These are phyloP conservation scores for Bovichtus variegatus DNA, from an alignment of 2,797 vertebrate genomes.

Conservation along the genomic window DNA sequence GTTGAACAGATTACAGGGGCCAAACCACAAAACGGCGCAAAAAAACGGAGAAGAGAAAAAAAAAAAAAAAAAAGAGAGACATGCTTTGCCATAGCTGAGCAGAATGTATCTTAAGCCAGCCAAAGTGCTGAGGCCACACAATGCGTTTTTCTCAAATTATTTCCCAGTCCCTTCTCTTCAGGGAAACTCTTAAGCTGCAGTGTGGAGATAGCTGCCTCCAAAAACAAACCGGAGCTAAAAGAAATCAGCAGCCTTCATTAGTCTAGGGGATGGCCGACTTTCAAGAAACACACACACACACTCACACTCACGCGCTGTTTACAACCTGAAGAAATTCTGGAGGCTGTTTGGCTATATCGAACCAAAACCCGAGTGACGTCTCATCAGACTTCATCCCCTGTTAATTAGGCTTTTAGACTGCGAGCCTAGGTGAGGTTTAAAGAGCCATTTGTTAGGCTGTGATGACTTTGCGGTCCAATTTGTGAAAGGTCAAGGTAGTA, in stretches of 20 bases:
- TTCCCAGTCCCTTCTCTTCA: conserved; percentile 85
- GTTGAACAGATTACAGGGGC: conserved; percentile 78
- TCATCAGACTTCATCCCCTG: conserved; percentile 69
- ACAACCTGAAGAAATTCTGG: conserved; percentile 58
- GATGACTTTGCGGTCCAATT: conserved; percentile 86
- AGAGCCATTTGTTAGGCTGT: conserved; percentile 80
- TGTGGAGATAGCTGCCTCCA: conserved; percentile 87
- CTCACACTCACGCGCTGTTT: conserved; percentile 20
- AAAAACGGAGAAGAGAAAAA: not conserved
- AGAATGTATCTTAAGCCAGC: conserved; percentile 76
- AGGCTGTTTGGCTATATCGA: conserved; percentile 26
- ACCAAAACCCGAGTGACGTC: conserved; percentile 49
- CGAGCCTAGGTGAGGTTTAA: conserved; percentile 83
- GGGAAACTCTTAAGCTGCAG: conserved; percentile 85
- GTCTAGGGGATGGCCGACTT: conserved; percentile 66
- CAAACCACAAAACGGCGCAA: conserved; percentile 71
- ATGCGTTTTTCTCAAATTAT: conserved; percentile 76
- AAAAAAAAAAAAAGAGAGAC: conserved; percentile 13
- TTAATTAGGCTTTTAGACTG: conserved; percentile 81
- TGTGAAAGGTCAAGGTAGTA: conserved; percentile 87
- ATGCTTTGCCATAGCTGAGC: conserved; percentile 58
- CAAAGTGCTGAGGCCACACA: conserved; percentile 84
- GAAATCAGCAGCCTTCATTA: conserved; percentile 79
- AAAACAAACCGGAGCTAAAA: conserved; percentile 68
- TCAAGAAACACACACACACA: conserved; percentile 52